Base-by-base conservation (phyloP, 2,888 invertebrate species). In the Drosophila paramelanica region DNA sequence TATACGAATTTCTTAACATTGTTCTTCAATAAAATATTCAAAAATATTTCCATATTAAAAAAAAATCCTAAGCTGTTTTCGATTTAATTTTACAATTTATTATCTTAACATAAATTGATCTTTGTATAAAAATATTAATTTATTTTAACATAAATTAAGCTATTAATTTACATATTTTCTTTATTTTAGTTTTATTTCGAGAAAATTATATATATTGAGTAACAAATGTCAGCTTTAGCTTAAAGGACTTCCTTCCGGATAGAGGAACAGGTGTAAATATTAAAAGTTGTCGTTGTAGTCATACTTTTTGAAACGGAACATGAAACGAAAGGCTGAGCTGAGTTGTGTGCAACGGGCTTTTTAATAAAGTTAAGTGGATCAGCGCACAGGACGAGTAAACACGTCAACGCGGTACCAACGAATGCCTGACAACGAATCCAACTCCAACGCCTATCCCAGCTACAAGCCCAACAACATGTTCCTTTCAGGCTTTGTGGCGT, bases 331-430 rank as follows among this genome's bases (percentile, higher is more conserved):
- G 55, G 33, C 41, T 25, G 51, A 50, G 60, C 46, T 52, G 55
- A 47, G 57, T 42, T 51, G 51, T 51, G 55, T 45, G 62, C 62
- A 46, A 47, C 57, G 67, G 60, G 67, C 60, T 79, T 80, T 80
- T 80, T 81, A 80, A 80, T 80, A 80, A 81, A 74, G 62, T 65
- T 77, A 80, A 80, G 80, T 80, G 80, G 81, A 80, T 79, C 79
- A 74, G 67, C 46, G 62, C 53, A 64, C 59, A 59, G 47, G 39
- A 56, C 46, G 50, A 60, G 58, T 49, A 57, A 62, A 62, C 55
- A 57, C 46, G 41, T 13, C 42, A 46, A 45, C 36, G 39, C 10
- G 27, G 41, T 20, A 27, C 42, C 39, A 41, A 39, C 31, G 31
- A 56, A 25, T 17, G 55, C 67, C 46, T 62, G 68, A 62, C 71